Evolutionary conservation across 2,113 vertebrate genomes (phyloP).

Genomic region (Eulemur macaco): DNA sequence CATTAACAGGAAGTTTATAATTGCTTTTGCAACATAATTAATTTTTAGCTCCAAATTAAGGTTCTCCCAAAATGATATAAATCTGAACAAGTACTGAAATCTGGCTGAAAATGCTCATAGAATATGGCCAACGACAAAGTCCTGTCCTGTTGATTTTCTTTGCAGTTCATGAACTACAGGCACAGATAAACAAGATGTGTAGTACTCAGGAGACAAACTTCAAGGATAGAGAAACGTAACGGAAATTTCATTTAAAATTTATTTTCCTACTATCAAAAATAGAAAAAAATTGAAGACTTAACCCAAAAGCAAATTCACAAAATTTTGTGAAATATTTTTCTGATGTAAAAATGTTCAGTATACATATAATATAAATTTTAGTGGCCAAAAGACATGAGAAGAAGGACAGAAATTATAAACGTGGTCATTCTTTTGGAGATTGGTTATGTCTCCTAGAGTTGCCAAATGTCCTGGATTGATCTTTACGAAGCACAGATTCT

Average conservation of each 20-base stretch:
- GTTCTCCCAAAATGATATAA: background rate
- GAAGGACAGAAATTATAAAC: conserved; percentile 4
- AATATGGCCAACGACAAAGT: conserved; percentile 33
- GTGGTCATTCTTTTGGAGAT: background rate
- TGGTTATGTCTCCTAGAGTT: conserved; percentile 5
- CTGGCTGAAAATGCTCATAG: background rate
- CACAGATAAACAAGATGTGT: background rate
- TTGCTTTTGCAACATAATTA: conserved; percentile 55
- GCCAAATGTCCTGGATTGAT: conserved; percentile 50
- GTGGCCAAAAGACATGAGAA: conserved; percentile 24
- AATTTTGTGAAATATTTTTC: conserved; percentile 29
- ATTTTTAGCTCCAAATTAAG: conserved; percentile 38
- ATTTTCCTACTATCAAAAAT: conserved; percentile 15
- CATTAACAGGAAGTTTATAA: conserved; percentile 72
- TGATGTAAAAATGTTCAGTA: background rate
- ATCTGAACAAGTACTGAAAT: background rate
- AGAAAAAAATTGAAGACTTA: background rate
- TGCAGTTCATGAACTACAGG: background rate
- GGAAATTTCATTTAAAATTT: conserved; percentile 42
- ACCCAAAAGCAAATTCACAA: conserved; percentile 17
- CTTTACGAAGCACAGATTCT: conserved; percentile 58
- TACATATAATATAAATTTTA: background rate
- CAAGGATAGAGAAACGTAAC: background rate
- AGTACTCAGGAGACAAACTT: background rate
- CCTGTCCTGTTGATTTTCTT: background rate